Percentiles rank a stretch among this genome's conserved stretches.
Evolutionary conservation across 2,888 invertebrate species (phyloP).

Genomic region (Serrognathus titanus): DNA sequence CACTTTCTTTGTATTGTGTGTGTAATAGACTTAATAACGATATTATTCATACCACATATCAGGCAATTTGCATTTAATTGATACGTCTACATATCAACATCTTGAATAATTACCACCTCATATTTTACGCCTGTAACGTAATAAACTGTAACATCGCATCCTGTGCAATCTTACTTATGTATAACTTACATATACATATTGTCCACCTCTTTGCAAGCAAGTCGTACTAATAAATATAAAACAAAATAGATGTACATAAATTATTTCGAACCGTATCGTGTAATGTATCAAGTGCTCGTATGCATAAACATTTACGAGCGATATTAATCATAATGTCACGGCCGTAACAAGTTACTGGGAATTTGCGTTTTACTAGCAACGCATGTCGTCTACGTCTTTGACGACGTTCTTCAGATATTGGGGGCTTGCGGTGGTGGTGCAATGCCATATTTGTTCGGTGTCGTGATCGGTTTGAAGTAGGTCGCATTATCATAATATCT

Average conservation of each 20-base stretch:
- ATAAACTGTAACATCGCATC: too few relatives aligned
- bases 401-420: too few relatives aligned
- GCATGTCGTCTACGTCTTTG: too few relatives aligned
- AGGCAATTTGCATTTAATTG: too few relatives aligned
- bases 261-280: not conserved
- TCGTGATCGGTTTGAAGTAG: conserved; percentile 42
- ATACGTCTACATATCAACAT: too few relatives aligned
- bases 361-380: conserved; percentile 8
- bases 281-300: not conserved
- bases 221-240: not conserved
- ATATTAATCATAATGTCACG: conserved; percentile 1
- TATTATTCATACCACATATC: too few relatives aligned
- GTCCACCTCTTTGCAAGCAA: not conserved
- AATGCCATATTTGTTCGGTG: conserved; percentile 37
- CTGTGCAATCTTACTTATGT: too few relatives aligned
- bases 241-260: not conserved
- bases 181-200: too few relatives aligned
- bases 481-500: conserved; percentile 43
- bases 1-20: too few relatives aligned
- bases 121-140: too few relatives aligned
- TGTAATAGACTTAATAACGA: too few relatives aligned
- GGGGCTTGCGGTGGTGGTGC: conserved; percentile 22
- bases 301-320: not conserved
- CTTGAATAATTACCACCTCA: too few relatives aligned
- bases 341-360: not conserved